phyloP scores from a whole-genome alignment of 1,140 invertebrate genomes.

The Daktulosphaira vitifoliae region DNA sequence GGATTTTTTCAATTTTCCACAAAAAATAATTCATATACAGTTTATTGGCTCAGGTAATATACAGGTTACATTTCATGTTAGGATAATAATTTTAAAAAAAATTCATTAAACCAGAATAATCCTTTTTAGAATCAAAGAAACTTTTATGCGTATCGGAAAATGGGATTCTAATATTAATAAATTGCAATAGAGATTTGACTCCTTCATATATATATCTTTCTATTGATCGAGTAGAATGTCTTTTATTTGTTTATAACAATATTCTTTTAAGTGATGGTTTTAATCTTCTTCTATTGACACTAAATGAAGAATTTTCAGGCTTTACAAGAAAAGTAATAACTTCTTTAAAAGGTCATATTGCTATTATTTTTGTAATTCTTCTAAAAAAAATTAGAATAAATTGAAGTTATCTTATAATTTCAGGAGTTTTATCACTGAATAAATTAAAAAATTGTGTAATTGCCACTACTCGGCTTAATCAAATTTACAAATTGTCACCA shows the following conservation, averaged over 20 bases:
- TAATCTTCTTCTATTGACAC: slow-evolving; percentile 2
- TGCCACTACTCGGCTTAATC: slow-evolving; percentile 3
- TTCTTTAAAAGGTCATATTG: not conserved
- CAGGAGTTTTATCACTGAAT: slow-evolving; percentile 3
- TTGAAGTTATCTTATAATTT: not conserved
- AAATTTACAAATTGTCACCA: slow-evolving; percentile 5
- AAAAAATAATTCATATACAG: slow-evolving; percentile 19
- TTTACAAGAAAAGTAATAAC: slow-evolving; percentile 4
- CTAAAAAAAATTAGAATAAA: no score
- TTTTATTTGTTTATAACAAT: not conserved
- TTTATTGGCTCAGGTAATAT: slow-evolving; percentile 7
- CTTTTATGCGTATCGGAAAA: not conserved
- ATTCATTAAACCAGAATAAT: no score
- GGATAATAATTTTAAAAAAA: not conserved
- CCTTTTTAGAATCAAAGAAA: slow-evolving; percentile 16
- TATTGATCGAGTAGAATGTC: not conserved
- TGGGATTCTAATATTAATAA: not conserved
- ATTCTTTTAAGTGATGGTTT: slow-evolving; percentile 9
- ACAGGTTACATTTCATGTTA: not conserved
- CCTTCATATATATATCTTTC: not conserved
- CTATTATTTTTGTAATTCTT: no score
- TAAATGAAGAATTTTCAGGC: not conserved
- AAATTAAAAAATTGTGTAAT: not conserved
- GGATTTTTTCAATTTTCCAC: slow-evolving; percentile 9
- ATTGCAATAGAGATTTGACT: not conserved